A percentile compares a stretch with the other conserved stretches of the same genome.
phyloP scores from a whole-genome alignment of 1,140 invertebrate species.

The Nasonia longicornis region DNA sequence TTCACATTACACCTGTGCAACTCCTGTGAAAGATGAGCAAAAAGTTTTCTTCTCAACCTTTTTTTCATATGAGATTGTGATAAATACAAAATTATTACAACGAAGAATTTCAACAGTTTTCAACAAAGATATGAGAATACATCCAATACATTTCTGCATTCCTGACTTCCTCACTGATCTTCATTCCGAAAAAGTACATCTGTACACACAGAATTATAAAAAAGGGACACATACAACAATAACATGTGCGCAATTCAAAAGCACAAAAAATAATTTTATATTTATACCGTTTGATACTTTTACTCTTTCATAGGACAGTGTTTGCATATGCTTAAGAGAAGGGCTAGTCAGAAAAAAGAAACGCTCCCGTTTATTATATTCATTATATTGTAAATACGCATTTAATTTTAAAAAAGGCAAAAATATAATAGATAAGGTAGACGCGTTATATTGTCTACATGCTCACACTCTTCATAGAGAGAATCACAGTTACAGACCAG shows the following conservation, averaged over 20 bases:
- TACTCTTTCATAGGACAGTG: conserved; percentile 14
- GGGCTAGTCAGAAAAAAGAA: background rate
- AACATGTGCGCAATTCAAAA: background rate
- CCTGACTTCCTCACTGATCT: background rate
- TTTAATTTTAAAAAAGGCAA: conserved; percentile 5
- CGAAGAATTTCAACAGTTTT: background rate
- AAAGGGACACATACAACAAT: background rate
- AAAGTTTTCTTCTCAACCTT: background rate
- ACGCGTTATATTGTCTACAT: conserved; percentile 37
- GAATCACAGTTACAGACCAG: conserved; percentile 47
- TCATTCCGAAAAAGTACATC: background rate
- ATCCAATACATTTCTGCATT: background rate
- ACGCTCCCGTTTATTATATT: background rate
- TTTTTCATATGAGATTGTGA: background rate
- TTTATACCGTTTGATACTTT: background rate
- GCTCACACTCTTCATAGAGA: conserved; percentile 29
- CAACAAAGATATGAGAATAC: background rate
- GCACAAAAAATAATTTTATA: background rate
- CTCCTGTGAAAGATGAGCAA: conserved; percentile 28
- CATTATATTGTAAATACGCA: background rate
- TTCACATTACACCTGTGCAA: conserved; percentile 30
- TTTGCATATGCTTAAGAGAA: background rate
- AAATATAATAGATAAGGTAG: conserved; percentile 21
- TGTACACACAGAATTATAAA: conserved; percentile 12
- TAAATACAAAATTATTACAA: conserved; percentile 11